These are phyloP conservation scores for Virgularia gustaviana DNA, from an alignment of 92 coral and sea anemone genomes.

Conservation along the genomic window DNA sequence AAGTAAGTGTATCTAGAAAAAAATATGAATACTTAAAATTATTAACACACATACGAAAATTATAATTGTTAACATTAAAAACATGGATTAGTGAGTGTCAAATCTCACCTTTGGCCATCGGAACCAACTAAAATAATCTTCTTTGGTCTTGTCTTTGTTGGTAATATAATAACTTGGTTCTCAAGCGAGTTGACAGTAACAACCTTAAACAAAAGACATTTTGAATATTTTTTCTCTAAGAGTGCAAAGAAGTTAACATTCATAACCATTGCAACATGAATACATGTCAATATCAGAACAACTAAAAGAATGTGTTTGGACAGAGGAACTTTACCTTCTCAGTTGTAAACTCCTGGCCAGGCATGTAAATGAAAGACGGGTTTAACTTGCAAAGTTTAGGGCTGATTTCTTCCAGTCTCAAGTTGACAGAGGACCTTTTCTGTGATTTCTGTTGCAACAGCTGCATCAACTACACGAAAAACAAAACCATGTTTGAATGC, in stretches of 20 bases:
- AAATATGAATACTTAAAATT: not conserved
- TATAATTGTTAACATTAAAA: slow-evolving; percentile 2
- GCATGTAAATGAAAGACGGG: slow-evolving; percentile 89
- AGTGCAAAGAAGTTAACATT: too few species aligned
- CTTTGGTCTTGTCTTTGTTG: slow-evolving; percentile 96
- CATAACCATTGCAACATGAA: not conserved
- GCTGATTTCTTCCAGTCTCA: slow-evolving; percentile 86
- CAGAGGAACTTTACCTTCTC: too few species aligned
- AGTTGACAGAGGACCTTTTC: slow-evolving; percentile 80
- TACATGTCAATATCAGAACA: too few species aligned
- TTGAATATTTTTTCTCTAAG: not conserved
- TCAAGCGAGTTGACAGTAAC: slow-evolving; percentile 80
- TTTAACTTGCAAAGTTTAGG: slow-evolving; percentile 77
- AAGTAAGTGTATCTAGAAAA: slow-evolving; percentile 76
- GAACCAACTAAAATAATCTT: slow-evolving; percentile 92
- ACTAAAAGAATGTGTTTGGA: too few species aligned
- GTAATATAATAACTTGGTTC: slow-evolving; percentile 80
- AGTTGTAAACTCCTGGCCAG: slow-evolving; percentile 89
- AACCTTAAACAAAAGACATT: slow-evolving; percentile 46
- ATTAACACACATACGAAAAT: not conserved
- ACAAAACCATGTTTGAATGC: not conserved
- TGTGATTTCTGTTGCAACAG: slow-evolving; percentile 84
- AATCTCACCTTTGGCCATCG: slow-evolving; percentile 88
- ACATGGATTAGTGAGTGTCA: not conserved
- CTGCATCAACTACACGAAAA: slow-evolving; percentile 66